Conservation (phyloP, 2,888 invertebrate genomes). For the Stomorhina lunata region DNA sequence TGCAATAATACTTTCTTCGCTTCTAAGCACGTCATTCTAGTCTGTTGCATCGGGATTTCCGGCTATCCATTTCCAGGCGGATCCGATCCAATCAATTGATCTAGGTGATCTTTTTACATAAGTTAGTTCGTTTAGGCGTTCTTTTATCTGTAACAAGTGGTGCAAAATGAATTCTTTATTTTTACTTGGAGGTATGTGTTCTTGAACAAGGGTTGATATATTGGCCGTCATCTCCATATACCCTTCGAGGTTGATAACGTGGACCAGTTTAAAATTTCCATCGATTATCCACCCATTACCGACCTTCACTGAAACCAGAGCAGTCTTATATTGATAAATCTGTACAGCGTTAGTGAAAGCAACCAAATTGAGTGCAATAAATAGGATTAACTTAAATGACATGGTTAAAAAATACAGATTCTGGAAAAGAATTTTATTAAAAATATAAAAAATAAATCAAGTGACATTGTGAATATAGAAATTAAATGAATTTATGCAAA, state of each 20-base stretch:
- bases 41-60: constrained; percentile 5
- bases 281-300: constrained; percentile 13
- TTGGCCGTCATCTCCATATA: constrained; percentile 1
- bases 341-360: background rate
- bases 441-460: too few species aligned
- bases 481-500: too few species aligned
- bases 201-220: constrained; percentile 2
- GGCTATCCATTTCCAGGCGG: background rate
- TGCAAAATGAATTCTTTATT: constrained; percentile 17
- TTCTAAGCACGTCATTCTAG: background rate
- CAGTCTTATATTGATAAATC: too few species aligned
- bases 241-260: background rate
- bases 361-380: background rate
- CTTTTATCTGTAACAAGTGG: constrained; percentile 6
- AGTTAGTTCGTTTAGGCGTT: constrained; percentile 7
- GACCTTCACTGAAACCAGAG: constrained; percentile 3
- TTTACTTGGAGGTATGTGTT: constrained; percentile 46
- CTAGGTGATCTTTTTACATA: background rate
- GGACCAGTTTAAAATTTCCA: background rate
- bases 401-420: background rate
- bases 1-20: constrained; percentile 1
- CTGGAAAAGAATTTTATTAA: background rate
- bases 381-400: background rate
- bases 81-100: constrained; percentile 2
- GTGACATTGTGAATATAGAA: too few species aligned